Evolutionary conservation across 2,888 invertebrate genomes (phyloP).

Genomic region (Drosophila infuscata): DNA sequence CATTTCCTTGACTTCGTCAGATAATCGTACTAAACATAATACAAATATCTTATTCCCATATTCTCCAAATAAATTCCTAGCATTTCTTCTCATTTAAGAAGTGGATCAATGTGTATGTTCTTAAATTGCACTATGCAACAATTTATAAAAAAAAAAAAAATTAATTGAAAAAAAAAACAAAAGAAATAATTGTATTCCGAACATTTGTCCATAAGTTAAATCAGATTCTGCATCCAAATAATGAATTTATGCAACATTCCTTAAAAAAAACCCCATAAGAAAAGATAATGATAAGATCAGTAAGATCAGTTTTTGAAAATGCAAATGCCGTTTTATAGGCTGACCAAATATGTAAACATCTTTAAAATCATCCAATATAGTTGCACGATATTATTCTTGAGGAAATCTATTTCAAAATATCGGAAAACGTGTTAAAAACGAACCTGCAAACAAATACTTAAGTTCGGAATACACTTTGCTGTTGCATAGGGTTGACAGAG

Average conservation of each 20-base stretch:
- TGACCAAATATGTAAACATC: not conserved
- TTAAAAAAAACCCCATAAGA: not conserved
- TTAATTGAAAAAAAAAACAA: not conserved
- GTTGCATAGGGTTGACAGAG: not conserved
- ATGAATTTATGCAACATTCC: not conserved
- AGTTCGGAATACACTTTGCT: not conserved
- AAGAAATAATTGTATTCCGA: not conserved
- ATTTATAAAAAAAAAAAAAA: not conserved
- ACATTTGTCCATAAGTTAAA: not conserved
- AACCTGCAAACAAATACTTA: not conserved
- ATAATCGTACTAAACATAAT: not conserved
- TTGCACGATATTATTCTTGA: not conserved
- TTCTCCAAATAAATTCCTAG: not conserved
- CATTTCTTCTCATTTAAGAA: not conserved
- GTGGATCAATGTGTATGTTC: not conserved
- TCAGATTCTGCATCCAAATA: not conserved
- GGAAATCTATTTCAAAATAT: not conserved
- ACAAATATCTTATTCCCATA: not conserved
- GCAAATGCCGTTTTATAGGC: not conserved
- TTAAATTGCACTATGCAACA: conserved; percentile 7
- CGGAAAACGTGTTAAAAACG: not conserved
- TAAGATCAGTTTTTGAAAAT: not conserved
- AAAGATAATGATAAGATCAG: not conserved
- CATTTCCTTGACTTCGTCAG: not conserved
- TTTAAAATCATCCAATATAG: not conserved